Conservation (phyloP, 2,888 invertebrate genomes). For the Adelognathus sp. region DNA sequence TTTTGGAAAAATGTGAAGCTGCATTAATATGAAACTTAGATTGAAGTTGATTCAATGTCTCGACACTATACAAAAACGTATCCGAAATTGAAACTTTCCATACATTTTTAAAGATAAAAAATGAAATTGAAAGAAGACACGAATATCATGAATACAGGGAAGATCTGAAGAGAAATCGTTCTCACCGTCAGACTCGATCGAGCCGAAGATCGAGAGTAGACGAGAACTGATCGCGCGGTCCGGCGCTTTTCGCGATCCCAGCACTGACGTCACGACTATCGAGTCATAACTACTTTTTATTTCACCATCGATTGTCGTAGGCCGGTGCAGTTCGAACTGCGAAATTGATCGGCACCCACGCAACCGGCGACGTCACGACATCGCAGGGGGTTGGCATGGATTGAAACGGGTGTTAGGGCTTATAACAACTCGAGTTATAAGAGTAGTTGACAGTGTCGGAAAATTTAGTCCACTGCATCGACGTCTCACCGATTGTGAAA, state of each 20-base stretch:
- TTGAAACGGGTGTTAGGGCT: slow-evolving; percentile 28
- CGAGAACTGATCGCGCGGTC: slow-evolving; percentile 10
- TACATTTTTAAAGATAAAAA: too few relatives aligned
- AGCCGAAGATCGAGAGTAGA: neutral
- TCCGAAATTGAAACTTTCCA: too few relatives aligned
- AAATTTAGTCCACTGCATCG: slow-evolving; percentile 48
- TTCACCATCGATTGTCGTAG: slow-evolving; percentile 39
- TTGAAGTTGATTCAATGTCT: too few relatives aligned
- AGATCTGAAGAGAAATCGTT: neutral
- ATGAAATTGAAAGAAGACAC: too few relatives aligned
- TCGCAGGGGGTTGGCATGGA: neutral
- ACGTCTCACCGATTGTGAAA: neutral
- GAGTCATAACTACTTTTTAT: slow-evolving; percentile 26
- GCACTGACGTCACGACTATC: slow-evolving; percentile 36
- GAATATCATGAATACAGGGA: too few relatives aligned
- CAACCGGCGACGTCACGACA: slow-evolving; percentile 35
- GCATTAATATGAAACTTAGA: too few relatives aligned
- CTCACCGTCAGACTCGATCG: neutral
- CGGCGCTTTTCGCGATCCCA: neutral
- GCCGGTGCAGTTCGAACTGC: slow-evolving; percentile 7
- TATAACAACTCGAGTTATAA: slow-evolving; percentile 53
- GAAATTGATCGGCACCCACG: slow-evolving; percentile 36
- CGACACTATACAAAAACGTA: too few relatives aligned
- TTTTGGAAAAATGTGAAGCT: too few relatives aligned
- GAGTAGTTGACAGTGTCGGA: slow-evolving; percentile 14